A percentile compares a stretch with the other conserved stretches of the same genome.
Conservation (phyloP, 2,797 vertebrate genomes). For the Micropoecilia bifurca region DNA sequence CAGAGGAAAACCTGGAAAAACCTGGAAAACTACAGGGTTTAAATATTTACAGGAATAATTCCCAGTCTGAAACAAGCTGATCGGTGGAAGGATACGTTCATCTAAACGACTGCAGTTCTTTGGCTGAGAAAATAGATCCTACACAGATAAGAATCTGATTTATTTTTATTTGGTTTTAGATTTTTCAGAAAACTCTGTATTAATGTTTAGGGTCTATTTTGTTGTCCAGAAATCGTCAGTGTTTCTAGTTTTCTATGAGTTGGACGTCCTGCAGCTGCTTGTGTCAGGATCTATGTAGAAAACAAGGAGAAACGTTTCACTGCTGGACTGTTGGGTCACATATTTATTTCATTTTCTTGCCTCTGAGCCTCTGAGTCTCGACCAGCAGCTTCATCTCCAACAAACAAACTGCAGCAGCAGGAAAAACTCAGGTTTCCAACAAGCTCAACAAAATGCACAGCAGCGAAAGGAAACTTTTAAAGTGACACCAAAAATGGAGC, state of each 20-base stretch:
- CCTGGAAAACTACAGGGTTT: no score
- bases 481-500: not conserved
- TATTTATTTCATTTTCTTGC: not conserved
- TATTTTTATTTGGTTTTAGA: no score
- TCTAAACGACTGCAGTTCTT: not conserved
- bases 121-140: not conserved
- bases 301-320: no score
- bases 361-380: no score
- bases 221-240: no score
- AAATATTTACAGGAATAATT: not conserved
- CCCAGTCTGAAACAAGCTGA: not conserved
- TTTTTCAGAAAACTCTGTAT: no score
- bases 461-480: not conserved
- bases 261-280: no score
- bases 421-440: not conserved
- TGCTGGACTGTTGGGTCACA: not conserved
- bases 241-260: no score
- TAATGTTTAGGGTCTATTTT: no score
- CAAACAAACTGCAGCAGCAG: not conserved
- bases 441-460: not conserved
- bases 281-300: no score
- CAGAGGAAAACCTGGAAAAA: no score
- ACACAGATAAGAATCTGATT: no score
- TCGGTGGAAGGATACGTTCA: not conserved
- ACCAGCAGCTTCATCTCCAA: not conserved